Evolutionary conservation across 2,797 vertebrate genomes (phyloP), one percentile per base, ranked within the genome.

Genomic region (Cottoperca gobio): DNA sequence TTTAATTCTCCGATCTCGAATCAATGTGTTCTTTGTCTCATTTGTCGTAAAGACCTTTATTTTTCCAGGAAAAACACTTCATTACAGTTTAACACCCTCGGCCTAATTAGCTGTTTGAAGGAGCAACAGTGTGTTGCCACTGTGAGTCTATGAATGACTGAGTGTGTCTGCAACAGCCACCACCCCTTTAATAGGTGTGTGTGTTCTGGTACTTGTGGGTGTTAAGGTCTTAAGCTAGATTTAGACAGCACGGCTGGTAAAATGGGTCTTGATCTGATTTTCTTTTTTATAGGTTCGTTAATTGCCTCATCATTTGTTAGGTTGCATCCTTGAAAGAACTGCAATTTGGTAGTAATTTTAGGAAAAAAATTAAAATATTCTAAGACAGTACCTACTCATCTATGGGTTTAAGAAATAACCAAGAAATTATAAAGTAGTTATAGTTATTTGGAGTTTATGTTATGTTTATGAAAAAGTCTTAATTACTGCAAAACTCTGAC

Each of bases 51-150:
- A 26, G n/a, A 6, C 11, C 19, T 42, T 11, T 0, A 19, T 40
- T 49, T 43, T 52, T 42, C 43, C 61, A 42, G 70, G 12, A 43
- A 12, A 61, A 45, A 80, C 49, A 53, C 2, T 42, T 53, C 46
- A 26, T 62, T 24, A 13, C 10, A n/a, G 21, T 33, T 46, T 5
- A 12, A 6, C 49, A 2, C 21, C 60, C 17, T 10, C 8, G 0
- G 16, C 12, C 49, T 70, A 45, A 59, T 78, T 19, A 54, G 63
- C 45, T 78, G 4, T 75, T 68, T 35, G 58, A n/a, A 26, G 52
- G 11, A 52, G 54, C 12, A 28, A 14, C 64, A 50, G 28, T 40
- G 8, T 46, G 67, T 49, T 37, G 24, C 19, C 63, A 12, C 61
- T 13, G 1, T 55, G 61, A 52, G 13, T 70, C 24, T 1, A 54